These are phyloP conservation scores for Echinops telfairi DNA, from an alignment of 2,113 vertebrate genomes.

Conservation along the genomic window DNA sequence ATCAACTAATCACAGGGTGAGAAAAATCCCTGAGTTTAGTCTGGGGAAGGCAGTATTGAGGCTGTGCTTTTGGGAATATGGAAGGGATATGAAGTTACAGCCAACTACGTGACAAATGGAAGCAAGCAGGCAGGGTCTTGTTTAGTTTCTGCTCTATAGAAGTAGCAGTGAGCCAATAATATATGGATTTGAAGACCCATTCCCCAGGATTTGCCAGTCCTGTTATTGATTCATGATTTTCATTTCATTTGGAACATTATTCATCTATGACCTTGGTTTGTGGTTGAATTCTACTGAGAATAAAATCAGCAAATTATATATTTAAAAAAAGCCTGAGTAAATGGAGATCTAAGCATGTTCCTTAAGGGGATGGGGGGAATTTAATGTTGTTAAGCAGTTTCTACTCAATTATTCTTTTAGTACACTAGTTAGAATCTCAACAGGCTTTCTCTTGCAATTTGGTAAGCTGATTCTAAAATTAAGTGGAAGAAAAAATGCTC, in stretches of 20 bases:
- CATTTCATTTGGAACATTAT: constrained; percentile 75
- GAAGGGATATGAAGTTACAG: background rate
- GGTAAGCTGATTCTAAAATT: constrained; percentile 48
- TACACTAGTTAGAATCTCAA: background rate
- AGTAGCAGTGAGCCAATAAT: constrained; percentile 48
- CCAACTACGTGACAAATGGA: constrained; percentile 45
- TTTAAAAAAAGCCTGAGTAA: constrained; percentile 32
- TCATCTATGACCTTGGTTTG: constrained; percentile 66
- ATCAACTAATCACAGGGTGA: background rate
- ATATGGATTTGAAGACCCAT: constrained; percentile 64
- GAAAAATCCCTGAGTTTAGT: constrained; percentile 53
- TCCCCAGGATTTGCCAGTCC: constrained; percentile 61
- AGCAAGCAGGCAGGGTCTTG: constrained; percentile 23
- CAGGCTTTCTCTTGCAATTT: constrained; percentile 39
- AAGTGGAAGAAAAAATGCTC: constrained; percentile 45
- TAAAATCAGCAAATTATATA: constrained; percentile 74
- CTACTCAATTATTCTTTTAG: constrained; percentile 34
- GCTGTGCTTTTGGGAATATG: background rate
- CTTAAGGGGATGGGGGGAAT: constrained; percentile 22
- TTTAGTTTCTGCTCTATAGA: constrained; percentile 59
- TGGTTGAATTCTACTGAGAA: constrained; percentile 66
- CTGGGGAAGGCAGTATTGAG: background rate
- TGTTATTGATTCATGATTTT: constrained; percentile 78
- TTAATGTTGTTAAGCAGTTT: constrained; percentile 34
- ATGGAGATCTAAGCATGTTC: background rate